Base-by-base conservation (phyloP, 2,113 vertebrate genomes). In the Sturnus vulgaris region DNA sequence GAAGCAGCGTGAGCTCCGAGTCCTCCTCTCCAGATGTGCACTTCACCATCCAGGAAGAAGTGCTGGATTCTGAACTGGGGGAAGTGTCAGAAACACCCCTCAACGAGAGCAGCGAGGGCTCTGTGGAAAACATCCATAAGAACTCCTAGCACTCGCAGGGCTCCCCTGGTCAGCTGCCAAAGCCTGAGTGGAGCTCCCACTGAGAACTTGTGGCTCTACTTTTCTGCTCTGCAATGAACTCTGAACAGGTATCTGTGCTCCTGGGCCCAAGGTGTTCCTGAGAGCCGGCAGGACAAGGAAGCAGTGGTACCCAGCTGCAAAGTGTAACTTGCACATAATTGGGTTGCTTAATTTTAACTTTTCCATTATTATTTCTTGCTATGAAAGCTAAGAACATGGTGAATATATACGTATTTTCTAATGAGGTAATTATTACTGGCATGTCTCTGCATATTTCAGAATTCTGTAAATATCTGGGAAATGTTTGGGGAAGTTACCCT, bases 1-100 rank as follows among this genome's bases (percentile, higher is more conserved):
- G 99, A 60, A 99, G 98, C 97, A 99, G 99, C 5, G 94, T 99
- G 65, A 99, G 99, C 94, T 99, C 99, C 0, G 98, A 99, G 76
- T 99, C 99, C 94, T 99, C 99, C 18, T 98, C 98, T 31, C 98
- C 98, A 33, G 99, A 99, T 0, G 97, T 98, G 66, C 99, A 98
- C 93, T 95, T 99, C 94, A 98, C 98, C 90, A 99, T 99, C 70
- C 98, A 99, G 96, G 99, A 99, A 87, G 98, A 99, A 93, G 97
- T 96, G 61, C 97, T 98, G 10, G 98, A 98, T 33, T 94, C 97
- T 7, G 98, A 98, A 39, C 92, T 97, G 18, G 98, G 92, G 78
- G 98, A 98, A 89, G 98, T 78, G 3, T 94, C 97, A 3, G 98
- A 98, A 96, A 97, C 96, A 2, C 87, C 85, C 55, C 80, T 97